Conservation (phyloP, 2,113 vertebrate genomes). For the Podiceps cristatus region DNA sequence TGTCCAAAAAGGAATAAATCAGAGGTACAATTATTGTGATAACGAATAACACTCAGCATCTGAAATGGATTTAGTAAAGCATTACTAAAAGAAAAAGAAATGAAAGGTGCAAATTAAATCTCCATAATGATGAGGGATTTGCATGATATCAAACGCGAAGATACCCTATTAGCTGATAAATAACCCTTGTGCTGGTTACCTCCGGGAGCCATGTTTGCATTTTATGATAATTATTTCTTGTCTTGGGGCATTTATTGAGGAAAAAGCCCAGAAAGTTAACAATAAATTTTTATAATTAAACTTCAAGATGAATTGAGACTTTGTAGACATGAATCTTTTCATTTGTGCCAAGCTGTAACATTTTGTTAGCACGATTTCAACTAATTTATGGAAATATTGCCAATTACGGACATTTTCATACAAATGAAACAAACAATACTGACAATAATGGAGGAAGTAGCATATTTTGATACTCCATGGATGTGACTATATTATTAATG, state of each 20-base stretch:
- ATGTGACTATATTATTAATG: not conserved
- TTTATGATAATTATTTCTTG: slow-evolving; percentile 68
- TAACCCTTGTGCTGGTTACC: slow-evolving; percentile 50
- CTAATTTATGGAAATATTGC: slow-evolving; percentile 20
- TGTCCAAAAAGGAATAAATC: slow-evolving; percentile 23
- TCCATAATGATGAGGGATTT: slow-evolving; percentile 59
- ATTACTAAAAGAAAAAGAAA: slow-evolving; percentile 37
- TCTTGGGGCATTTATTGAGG: slow-evolving; percentile 42
- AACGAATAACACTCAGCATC: slow-evolving; percentile 13
- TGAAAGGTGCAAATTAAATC: slow-evolving; percentile 69
- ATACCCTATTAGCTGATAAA: slow-evolving; percentile 65
- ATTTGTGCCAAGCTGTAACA: slow-evolving; percentile 4
- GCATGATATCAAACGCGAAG: slow-evolving; percentile 36
- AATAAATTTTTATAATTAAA: slow-evolving; percentile 70
- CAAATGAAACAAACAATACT: not conserved
- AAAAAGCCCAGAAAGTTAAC: slow-evolving; percentile 54
- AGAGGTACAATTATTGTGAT: slow-evolving; percentile 28
- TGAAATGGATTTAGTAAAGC: slow-evolving; percentile 41
- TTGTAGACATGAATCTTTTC: slow-evolving; percentile 22
- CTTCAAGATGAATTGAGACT: slow-evolving; percentile 53
- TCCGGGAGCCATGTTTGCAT: slow-evolving; percentile 38
- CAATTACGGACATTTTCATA: slow-evolving; percentile 6
- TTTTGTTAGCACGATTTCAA: not conserved
- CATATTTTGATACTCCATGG: not conserved
- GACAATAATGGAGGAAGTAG: not conserved